A percentile compares a stretch with the other conserved stretches of the same genome.
Evolutionary conservation across 2,113 vertebrate species (phyloP).

Genomic region (Charina bottae): DNA sequence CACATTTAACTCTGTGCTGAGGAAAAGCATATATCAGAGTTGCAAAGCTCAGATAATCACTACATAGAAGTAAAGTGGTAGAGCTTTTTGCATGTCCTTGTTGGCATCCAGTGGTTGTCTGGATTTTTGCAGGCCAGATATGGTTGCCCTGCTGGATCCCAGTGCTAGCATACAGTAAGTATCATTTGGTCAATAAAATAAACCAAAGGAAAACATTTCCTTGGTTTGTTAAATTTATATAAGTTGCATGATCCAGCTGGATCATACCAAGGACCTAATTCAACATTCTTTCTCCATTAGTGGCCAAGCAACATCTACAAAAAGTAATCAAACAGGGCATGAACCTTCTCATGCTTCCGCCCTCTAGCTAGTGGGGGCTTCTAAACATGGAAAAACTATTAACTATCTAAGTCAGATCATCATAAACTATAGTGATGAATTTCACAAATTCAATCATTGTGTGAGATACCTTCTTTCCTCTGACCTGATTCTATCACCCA

Average conservation of each 20-base stretch:
- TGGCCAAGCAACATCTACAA: background rate
- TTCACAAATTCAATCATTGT: background rate
- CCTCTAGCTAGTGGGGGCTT: background rate
- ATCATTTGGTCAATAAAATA: background rate
- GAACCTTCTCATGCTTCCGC: background rate
- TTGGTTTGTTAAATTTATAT: background rate
- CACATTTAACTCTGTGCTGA: background rate
- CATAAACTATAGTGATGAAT: background rate
- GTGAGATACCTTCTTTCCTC: background rate
- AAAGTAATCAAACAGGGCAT: background rate
- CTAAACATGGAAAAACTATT: background rate
- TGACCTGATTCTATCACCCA: background rate
- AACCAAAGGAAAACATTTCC: background rate
- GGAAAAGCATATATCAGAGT: background rate
- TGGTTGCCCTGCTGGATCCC: background rate
- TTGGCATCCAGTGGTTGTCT: background rate
- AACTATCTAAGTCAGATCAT: background rate
- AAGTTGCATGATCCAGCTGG: background rate
- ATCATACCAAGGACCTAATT: background rate
- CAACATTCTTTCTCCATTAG: background rate
- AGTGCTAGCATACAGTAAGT: background rate
- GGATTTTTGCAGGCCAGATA: background rate
- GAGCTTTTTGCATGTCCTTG: background rate
- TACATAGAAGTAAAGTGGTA: background rate
- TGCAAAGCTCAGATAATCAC: background rate